Evolutionary conservation across 2,113 vertebrate genomes (phyloP).

Genomic region (Prionailurus viverrinus): DNA sequence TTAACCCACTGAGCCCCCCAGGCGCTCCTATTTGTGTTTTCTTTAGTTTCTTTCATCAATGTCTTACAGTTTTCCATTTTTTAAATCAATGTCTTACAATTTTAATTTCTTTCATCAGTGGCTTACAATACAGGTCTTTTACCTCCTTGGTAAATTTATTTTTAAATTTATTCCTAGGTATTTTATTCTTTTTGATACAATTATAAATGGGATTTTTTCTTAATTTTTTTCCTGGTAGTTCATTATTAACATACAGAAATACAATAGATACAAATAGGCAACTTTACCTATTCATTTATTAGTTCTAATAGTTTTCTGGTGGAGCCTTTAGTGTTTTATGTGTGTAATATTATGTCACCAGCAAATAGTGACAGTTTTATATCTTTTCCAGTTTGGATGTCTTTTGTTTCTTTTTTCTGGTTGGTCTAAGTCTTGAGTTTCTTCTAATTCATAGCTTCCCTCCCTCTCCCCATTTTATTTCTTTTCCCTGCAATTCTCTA

Average conservation of each 20-base stretch:
- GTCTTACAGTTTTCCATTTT: background rate
- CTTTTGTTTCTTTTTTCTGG: background rate
- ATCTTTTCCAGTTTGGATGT: background rate
- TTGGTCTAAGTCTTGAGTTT: conserved; percentile 36
- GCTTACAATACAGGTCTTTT: background rate
- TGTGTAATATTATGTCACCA: background rate
- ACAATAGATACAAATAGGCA: background rate
- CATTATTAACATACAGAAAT: background rate
- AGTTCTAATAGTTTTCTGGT: background rate
- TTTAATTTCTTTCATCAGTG: background rate
- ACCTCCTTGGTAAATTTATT: background rate
- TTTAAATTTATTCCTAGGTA: background rate
- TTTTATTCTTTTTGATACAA: background rate
- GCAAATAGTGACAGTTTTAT: background rate
- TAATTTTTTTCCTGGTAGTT: background rate
- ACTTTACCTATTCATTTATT: background rate
- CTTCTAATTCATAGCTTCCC: background rate
- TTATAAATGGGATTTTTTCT: background rate
- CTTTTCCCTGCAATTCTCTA: conserved; percentile 44
- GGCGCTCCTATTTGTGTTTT: background rate
- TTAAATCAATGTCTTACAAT: background rate
- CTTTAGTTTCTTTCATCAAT: background rate
- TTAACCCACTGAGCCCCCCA: too few species aligned
- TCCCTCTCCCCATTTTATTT: background rate
- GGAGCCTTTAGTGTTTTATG: background rate